phyloP scores from a whole-genome alignment of 2,888 invertebrate species.

The Candidula unifasciata region DNA sequence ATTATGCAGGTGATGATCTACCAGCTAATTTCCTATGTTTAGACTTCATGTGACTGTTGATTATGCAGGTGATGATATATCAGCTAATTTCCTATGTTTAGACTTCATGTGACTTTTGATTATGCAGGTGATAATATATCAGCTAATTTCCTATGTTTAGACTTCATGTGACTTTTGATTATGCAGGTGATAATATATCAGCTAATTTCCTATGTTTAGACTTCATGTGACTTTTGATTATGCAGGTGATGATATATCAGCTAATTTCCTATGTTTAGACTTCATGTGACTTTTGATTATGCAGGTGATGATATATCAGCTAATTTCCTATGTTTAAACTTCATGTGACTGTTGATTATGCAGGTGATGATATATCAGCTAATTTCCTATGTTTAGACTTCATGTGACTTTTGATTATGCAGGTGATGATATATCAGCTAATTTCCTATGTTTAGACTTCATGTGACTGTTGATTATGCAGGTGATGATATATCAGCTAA shows the following conservation, averaged over 20 bases:
- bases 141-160: slow-evolving; percentile 79
- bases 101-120: too few relatives aligned
- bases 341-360: background rate
- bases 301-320: slow-evolving; percentile 86
- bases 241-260: slow-evolving; percentile 86
- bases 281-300: background rate
- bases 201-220: slow-evolving; percentile 75
- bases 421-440: slow-evolving; percentile 88
- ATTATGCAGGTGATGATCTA: slow-evolving; percentile 84
- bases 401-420: background rate
- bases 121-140: slow-evolving; percentile 85
- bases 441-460: too few relatives aligned
- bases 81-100: slow-evolving; percentile 80
- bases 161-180: too few relatives aligned
- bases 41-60: too few relatives aligned
- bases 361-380: slow-evolving; percentile 88
- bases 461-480: slow-evolving; percentile 43
- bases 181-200: slow-evolving; percentile 86
- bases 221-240: background rate
- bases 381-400: background rate
- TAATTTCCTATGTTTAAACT: slow-evolving; percentile 74
- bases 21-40: slow-evolving; percentile 80
- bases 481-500: slow-evolving; percentile 88
- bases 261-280: slow-evolving; percentile 75
- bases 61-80: slow-evolving; percentile 84